A percentile compares a stretch with the other conserved stretches of the same genome.
phyloP scores from a whole-genome alignment of 2,113 vertebrate species.

The Neopipo cinnamomea region DNA sequence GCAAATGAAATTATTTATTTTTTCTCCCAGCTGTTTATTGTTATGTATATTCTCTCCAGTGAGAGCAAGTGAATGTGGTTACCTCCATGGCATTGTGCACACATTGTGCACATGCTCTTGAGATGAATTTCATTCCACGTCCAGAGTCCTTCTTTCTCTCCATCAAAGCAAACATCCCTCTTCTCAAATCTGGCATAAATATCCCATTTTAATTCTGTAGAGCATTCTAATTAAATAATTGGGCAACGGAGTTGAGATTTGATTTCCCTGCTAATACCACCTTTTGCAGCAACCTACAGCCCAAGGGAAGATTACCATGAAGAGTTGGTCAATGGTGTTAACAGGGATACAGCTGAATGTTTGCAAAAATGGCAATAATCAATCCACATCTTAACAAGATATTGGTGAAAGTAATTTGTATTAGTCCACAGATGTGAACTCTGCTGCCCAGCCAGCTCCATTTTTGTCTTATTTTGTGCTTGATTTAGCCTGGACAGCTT shows the following conservation, averaged over 20 bases:
- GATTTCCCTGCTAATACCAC: not conserved
- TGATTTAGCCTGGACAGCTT: not conserved
- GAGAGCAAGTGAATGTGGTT: not conserved
- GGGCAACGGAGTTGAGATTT: not conserved
- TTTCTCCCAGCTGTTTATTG: not conserved
- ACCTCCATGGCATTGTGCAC: not conserved
- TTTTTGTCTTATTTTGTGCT: not conserved
- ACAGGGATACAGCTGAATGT: not conserved
- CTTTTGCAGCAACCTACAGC: not conserved
- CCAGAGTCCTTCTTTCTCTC: not conserved
- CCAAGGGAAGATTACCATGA: not conserved
- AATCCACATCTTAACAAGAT: not conserved
- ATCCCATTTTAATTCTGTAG: not conserved
- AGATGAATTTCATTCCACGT: not conserved
- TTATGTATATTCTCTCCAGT: not conserved
- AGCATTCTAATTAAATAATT: not conserved
- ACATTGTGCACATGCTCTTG: rapidly evolving
- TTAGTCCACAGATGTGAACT: not conserved
- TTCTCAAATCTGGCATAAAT: not conserved
- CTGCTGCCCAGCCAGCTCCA: not conserved
- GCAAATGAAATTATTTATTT: not conserved
- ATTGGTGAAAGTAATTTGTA: not conserved
- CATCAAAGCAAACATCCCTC: not conserved
- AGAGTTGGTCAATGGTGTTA: not conserved
- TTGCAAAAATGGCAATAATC: not conserved